A percentile compares a stretch with the other conserved stretches of the same genome.
Conservation (phyloP, 2,797 vertebrate species). For the Knipowitschia caucasica region DNA sequence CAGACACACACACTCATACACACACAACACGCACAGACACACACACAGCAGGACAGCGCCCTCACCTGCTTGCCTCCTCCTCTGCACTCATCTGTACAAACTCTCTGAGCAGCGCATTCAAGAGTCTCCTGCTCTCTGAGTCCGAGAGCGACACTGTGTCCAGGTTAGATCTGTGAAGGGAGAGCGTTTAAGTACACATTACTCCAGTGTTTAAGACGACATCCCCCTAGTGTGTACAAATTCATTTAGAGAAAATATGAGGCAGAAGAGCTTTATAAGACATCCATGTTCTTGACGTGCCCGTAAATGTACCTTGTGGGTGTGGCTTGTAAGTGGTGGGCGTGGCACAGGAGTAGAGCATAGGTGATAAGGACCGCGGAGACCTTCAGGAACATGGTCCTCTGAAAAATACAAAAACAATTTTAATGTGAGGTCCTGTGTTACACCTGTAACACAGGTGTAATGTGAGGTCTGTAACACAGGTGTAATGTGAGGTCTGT, state of each 20-base stretch:
- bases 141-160: slow-evolving; percentile 83
- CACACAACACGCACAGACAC: too few species aligned
- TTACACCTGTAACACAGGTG: too few species aligned
- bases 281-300: not conserved
- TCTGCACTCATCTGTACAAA: slow-evolving; percentile 88
- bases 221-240: too few species aligned
- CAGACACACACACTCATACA: too few species aligned
- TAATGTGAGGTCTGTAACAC: too few species aligned
- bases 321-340: slow-evolving; percentile 85
- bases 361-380: slow-evolving; percentile 87
- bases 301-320: slow-evolving; percentile 80
- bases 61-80: slow-evolving; percentile 45
- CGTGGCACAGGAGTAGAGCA: slow-evolving; percentile 90
- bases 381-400: slow-evolving; percentile 91
- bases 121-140: slow-evolving; percentile 85
- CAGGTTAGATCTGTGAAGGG: slow-evolving; percentile 74
- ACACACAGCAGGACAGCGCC: not conserved
- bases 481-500: too few species aligned
- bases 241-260: too few species aligned
- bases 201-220: too few species aligned
- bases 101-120: slow-evolving; percentile 88
- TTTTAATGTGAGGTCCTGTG: not conserved
- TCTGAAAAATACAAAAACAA: slow-evolving; percentile 9
- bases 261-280: too few species aligned
- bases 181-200: too few species aligned